Evolutionary conservation across 2,797 vertebrate genomes (phyloP).

Genomic region (Sebastes hopkinsi): DNA sequence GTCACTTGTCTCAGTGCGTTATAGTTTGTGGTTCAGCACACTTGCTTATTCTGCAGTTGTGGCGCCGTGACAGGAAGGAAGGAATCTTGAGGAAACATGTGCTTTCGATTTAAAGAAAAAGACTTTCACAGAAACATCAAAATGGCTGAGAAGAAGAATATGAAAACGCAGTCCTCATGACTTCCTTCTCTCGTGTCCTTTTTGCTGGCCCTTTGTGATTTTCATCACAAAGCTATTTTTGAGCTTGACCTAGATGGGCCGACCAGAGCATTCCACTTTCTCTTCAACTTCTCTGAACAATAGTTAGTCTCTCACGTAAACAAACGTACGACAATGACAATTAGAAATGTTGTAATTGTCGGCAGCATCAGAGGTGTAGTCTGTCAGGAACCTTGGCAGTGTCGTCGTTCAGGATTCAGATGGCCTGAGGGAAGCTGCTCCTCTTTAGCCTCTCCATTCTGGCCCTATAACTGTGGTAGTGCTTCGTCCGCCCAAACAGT

Average conservation of each 20-base stretch:
- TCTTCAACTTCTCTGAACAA: background rate
- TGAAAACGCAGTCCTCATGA: conserved; percentile 12
- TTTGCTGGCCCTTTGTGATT: conserved; percentile 47
- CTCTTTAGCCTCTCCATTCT: background rate
- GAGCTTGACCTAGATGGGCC: conserved; percentile 68
- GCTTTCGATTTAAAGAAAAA: conserved; percentile 5
- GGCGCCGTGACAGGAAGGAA: background rate
- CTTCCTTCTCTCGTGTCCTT: conserved; percentile 25
- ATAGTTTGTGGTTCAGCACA: background rate
- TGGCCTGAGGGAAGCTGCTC: background rate
- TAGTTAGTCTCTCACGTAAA: background rate
- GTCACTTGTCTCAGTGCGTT: background rate
- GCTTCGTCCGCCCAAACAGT: too few species aligned
- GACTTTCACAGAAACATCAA: background rate
- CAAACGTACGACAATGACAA: background rate
- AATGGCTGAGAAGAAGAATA: background rate
- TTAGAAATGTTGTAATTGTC: background rate
- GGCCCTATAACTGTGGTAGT: too few species aligned
- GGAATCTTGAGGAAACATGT: background rate
- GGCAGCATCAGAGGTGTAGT: background rate
- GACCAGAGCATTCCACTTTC: conserved; percentile 24
- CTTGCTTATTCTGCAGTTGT: background rate
- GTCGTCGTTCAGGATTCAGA: too few species aligned
- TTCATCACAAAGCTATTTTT: conserved; percentile 62
- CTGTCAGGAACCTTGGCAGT: background rate